Base-by-base conservation (phyloP, 2,888 invertebrate species). In the Platyscelio sp. region DNA sequence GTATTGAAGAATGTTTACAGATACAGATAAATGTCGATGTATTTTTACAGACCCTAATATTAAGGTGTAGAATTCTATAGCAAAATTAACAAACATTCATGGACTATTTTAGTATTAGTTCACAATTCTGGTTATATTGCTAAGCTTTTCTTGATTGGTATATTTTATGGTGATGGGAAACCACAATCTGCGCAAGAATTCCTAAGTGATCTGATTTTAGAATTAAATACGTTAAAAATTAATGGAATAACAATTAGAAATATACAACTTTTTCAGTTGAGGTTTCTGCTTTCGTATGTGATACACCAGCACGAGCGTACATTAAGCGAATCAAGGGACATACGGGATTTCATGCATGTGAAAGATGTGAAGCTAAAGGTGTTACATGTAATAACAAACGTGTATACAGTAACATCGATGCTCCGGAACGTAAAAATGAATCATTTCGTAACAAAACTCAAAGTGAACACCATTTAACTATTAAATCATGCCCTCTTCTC, bases 321-420 rank as follows among this genome's bases (percentile, higher is more conserved):
- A 43, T 80, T 7, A 80, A 80, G 26, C 27, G 74, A 15, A 29
- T 15, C 0, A 74, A 74, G 54, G 74, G 68, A 13, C 81, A 67
- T 38, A 61, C 24, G 26, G 81, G 82, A 18, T 83, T 65, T 60
- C 77, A 13, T 24, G 18, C 63, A 13, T 76, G 82, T 26, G 82
- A 83, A 72, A n/a, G 77, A 46, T 83, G 82, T 22, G 63, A 72
- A 5, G 20, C 77, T 2, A 40, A 56, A 49, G 78, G 78, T 18
- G 38, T 51, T 63, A 83, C 74, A 0, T 38, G 68, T 15, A 79
- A 83, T 33, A 68, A 75, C 4, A 83, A 63, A 65, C 61, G 74
- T 1, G 33, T 75, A 15, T 78, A 33, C 9, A 5, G 6, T 33
- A 9, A 33, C 9, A 33, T 33, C 13, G n/a, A 75, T 68, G 40